Evolutionary conservation across 1,140 invertebrate species (phyloP), one percentile per base, ranked within the genome.

Genomic region (Drosophila insularis): DNA sequence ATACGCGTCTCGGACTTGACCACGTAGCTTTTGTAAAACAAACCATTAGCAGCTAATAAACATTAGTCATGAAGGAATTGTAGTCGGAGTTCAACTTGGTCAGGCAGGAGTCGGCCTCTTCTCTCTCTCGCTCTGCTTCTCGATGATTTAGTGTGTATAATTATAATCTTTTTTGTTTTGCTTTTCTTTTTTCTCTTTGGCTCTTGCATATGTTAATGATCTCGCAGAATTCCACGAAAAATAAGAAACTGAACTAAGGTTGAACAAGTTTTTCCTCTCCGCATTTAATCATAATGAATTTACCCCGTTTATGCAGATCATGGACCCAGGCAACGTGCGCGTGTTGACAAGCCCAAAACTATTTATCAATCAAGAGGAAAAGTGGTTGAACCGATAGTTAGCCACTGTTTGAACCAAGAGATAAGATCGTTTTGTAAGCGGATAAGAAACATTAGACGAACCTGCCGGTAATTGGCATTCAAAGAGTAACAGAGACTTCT

Each of bases 21-120:
- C 85, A 89, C 87, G 81, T 86, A 78, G 75, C 80, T 87, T 91
- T 91, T 90, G 90, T 91, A 91, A 91, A 91, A 91, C 90, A 91
- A 91, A 91, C 90, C 90, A 91, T 91, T 91, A 91, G 82, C 89
- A 81, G 82, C 87, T 91, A 91, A 91, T 90, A 90, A 91, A 91
- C 89, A 91, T 91, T 91, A 91, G 80, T 91, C 90, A 91, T 90
- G 75, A 68, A 82, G 71, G 73, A 91, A 80, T 65, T 64, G 50
- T 63, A 71, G 63, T 21, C 53, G 71, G 70, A 66, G 55, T 19
- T 19, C 19, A 46, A 14, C 55, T 58, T 32, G 23, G 13, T 59
- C 58, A 63, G 63, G 71, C 27, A 27, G 27, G 27, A 27, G 27
- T 27, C 5, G 68, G 62, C 63, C 40, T 64, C 55, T 27, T 27